Evolutionary conservation across 2,797 vertebrate genomes (phyloP).

Genomic region (Coluber constrictor): DNA sequence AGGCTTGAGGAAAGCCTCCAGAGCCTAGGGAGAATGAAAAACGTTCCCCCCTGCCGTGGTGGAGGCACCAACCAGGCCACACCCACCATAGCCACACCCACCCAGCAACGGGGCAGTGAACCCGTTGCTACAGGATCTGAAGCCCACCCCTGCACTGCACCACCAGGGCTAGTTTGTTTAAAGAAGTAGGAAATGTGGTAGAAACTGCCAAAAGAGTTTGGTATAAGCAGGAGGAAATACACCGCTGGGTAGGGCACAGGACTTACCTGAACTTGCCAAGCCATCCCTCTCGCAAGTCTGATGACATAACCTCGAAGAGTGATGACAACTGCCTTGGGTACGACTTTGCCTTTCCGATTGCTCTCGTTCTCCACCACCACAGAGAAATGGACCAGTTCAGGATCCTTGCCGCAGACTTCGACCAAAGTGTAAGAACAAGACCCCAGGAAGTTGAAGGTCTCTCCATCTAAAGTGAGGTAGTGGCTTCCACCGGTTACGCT

Average conservation of each 20-base stretch:
- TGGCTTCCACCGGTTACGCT: constrained; percentile 74
- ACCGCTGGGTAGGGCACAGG: not conserved
- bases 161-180: not conserved
- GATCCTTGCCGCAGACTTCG: constrained; percentile 37
- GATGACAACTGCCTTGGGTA: not conserved
- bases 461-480: constrained; percentile 75
- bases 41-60: no score
- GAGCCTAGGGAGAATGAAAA: no score
- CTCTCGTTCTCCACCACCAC: constrained; percentile 66
- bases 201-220: not conserved
- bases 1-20: no score
- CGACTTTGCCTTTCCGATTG: not conserved
- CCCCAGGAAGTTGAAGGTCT: constrained; percentile 74
- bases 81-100: no score
- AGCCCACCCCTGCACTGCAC: not conserved
- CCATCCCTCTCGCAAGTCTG: not conserved
- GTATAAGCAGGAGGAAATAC: not conserved
- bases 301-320: constrained; percentile 6
- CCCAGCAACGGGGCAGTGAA: no score
- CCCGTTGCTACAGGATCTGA: no score
- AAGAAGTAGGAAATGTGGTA: not conserved
- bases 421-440: constrained; percentile 70
- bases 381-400: constrained; percentile 67
- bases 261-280: constrained; percentile 17
- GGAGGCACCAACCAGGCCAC: no score